Conservation (phyloP, 35 echinoderm and acorn worm genomes). For the Apostichopus californicus region DNA sequence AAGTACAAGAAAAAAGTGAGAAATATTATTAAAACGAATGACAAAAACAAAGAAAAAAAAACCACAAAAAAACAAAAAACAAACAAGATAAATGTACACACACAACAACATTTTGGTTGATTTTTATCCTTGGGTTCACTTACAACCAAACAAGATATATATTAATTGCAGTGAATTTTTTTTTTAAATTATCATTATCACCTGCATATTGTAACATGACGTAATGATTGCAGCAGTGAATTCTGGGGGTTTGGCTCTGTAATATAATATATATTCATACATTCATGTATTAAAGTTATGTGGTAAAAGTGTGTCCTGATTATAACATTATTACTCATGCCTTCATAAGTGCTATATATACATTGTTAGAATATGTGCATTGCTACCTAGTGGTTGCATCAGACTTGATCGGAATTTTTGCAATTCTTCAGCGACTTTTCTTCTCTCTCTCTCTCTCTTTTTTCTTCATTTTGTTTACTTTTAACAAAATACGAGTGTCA, state of each 20-base stretch:
- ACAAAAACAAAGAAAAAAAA: too few species aligned
- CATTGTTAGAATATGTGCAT: slow-evolving; percentile 3
- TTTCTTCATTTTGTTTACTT: neutral
- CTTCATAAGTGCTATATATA: slow-evolving; percentile 51
- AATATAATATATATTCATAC: slow-evolving; percentile 42
- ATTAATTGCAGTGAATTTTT: neutral
- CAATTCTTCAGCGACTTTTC: neutral
- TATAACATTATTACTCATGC: slow-evolving; percentile 17
- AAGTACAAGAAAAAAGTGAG: too few species aligned
- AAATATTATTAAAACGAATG: too few species aligned
- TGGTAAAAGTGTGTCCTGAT: slow-evolving; percentile 31
- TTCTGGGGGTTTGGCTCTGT: neutral
- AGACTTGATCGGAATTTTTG: neutral
- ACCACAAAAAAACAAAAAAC: too few species aligned
- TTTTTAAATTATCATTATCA: too few species aligned
- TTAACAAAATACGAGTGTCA: too few species aligned
- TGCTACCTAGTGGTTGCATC: neutral
- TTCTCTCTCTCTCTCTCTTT: neutral
- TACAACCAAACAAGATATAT: neutral
- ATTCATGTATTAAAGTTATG: slow-evolving; percentile 33
- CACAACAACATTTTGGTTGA: too few species aligned
- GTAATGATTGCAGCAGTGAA: neutral
- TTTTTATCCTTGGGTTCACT: too few species aligned
- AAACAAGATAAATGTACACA: too few species aligned
- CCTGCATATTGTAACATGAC: neutral